Evolutionary conservation across 2,113 vertebrate species (phyloP).

Genomic region (Rhombomys opimus): DNA sequence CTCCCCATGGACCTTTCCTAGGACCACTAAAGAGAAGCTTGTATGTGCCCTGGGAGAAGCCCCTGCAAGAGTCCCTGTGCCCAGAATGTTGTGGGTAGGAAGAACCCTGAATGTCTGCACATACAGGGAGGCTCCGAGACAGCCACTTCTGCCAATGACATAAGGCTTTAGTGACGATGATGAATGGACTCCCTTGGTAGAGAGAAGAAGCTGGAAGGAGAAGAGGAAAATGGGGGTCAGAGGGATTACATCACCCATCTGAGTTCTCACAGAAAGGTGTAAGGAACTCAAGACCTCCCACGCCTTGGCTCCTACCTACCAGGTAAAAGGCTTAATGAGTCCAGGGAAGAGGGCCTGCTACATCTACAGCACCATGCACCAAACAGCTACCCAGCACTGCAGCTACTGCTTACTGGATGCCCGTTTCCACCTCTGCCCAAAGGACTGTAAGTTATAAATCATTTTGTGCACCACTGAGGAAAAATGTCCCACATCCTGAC

Average conservation of each 20-base stretch:
- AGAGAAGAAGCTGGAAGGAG: background rate
- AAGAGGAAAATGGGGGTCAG: background rate
- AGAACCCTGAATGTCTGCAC: background rate
- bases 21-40: background rate
- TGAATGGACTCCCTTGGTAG: background rate
- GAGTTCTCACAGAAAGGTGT: background rate
- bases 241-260: background rate
- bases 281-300: background rate
- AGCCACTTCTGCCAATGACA: background rate
- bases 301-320: background rate
- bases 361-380: rapidly evolving
- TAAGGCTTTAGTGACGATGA: background rate
- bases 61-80: background rate
- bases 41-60: background rate
- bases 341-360: background rate
- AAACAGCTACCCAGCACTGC: background rate
- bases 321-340: background rate
- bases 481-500: background rate
- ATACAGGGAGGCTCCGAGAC: too few relatives aligned
- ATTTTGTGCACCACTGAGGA: background rate
- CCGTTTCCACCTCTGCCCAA: background rate
- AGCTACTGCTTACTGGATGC: background rate
- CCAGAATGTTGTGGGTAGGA: background rate
- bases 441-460: background rate
- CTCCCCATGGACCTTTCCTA: background rate